Percentiles rank a stretch among this genome's conserved stretches.
These are phyloP conservation scores for Regulus satrapa DNA, from an alignment of 2,113 vertebrate genomes.

Conservation along the genomic window DNA sequence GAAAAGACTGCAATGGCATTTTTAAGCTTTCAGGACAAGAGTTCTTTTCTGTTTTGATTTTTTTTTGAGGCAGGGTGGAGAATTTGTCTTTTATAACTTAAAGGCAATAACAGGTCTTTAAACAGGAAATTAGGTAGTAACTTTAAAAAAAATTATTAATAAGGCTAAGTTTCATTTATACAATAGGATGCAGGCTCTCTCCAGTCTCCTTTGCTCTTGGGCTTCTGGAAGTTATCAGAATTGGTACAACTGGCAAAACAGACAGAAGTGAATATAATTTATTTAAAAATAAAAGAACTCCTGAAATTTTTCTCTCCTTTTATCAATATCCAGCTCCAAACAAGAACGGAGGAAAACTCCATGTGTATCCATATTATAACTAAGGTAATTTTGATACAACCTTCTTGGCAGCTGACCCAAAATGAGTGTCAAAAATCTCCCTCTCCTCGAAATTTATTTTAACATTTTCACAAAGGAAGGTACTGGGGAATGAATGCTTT, in stretches of 20 bases:
- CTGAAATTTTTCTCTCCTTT: neutral
- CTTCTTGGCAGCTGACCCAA: neutral
- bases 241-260: neutral
- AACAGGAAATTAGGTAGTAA: neutral
- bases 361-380: neutral
- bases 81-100: neutral
- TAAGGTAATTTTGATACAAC: neutral
- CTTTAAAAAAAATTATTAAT: neutral
- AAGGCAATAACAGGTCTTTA: neutral
- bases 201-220: neutral
- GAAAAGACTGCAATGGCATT: neutral
- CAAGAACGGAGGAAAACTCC: neutral
- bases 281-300: neutral
- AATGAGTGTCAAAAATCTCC: neutral
- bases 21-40: neutral
- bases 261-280: neutral
- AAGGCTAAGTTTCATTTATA: neutral
- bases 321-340: neutral
- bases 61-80: fast-evolving
- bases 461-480: neutral
- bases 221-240: neutral
- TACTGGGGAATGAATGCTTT: neutral
- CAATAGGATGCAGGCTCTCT: neutral
- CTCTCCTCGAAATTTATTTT: neutral
- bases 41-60: neutral